Conservation (phyloP, 2,797 vertebrate species). For the Melanogrammus aeglefinus region DNA sequence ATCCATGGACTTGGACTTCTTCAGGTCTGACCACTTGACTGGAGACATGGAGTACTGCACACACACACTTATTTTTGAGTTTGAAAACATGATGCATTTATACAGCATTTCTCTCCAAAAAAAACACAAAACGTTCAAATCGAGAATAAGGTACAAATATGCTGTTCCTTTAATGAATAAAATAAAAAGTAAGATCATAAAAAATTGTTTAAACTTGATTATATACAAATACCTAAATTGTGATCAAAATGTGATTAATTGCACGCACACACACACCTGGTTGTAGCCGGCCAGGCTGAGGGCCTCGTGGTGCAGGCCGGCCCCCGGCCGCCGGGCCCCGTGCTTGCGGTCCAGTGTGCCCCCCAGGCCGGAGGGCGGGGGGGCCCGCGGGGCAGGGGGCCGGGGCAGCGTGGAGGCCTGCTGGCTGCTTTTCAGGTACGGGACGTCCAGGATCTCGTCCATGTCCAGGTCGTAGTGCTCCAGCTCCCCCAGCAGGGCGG, state of each 20-base stretch:
- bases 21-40: slow-evolving; percentile 85
- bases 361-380: slow-evolving; percentile 52
- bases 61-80: neutral
- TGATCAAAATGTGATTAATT: too few relatives aligned
- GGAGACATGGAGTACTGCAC: slow-evolving; percentile 86
- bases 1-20: slow-evolving; percentile 81
- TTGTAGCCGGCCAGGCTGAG: slow-evolving; percentile 61
- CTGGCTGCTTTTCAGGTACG: slow-evolving; percentile 94
- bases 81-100: too few relatives aligned
- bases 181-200: too few relatives aligned
- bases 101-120: too few relatives aligned
- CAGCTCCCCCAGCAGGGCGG: slow-evolving; percentile 82
- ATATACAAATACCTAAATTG: too few relatives aligned
- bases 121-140: too few relatives aligned
- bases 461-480: slow-evolving; percentile 98
- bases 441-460: slow-evolving; percentile 99
- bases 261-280: slow-evolving; percentile 35
- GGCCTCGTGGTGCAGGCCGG: slow-evolving; percentile 72
- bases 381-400: slow-evolving; percentile 76
- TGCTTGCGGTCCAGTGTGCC: slow-evolving; percentile 76
- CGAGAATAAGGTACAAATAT: too few relatives aligned
- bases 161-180: too few relatives aligned
- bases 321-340: slow-evolving; percentile 62
- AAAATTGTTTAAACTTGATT: too few relatives aligned
- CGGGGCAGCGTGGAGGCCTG: slow-evolving; percentile 84